Base-by-base conservation (phyloP, 2,888 invertebrate species). In the Furcula furcula region DNA sequence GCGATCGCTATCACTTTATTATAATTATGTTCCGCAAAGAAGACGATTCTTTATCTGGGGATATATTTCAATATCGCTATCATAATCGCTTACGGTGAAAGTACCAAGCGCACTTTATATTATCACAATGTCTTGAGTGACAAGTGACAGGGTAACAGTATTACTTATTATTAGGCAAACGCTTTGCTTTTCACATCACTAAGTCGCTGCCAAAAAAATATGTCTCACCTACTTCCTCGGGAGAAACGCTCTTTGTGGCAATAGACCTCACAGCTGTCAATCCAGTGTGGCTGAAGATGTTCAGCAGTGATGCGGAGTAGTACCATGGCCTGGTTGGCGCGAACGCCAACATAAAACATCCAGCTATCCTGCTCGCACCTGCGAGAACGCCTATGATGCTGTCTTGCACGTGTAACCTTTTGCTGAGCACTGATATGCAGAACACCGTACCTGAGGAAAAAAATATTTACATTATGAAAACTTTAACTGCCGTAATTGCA, bases 181-280 rank as follows among this genome's bases (percentile, higher is more conserved):
- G n/a, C n/a, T n/a, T n/a, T n/a, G n/a, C n/a, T n/a, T n/a, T n/a
- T n/a, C n/a, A n/a, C n/a, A n/a, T n/a, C n/a, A n/a, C n/a, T n/a
- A n/a, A n/a, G n/a, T n/a, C n/a, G n/a, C n/a, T n/a, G n/a, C n/a
- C n/a, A n/a, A n/a, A n/a, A n/a, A n/a, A n/a, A n/a, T n/a, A n/a
- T 25, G 14, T 15, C 75, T 74, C 67, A 85, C 91, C 91, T 45
- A 91, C 74, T 84, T 91, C 91, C 46, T 90, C 89, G 2, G 77
- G 64, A 13, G 90, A 81, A 4, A 91, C 91, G 46, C 87, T 77
- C 55, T 91, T 91, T 0, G 90, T 88, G 2, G 90, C 90, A 23
- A 91, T 87, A 1, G 91, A 91, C 31, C 91, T 71, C 33, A 91
- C 78, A 1, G 91, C 90, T n/a, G 91, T 91, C 14, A 91, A 68